Evolutionary conservation across 2,888 invertebrate species (phyloP), one percentile per base, ranked within the genome.

Genomic region (Sthenelais limicola): DNA sequence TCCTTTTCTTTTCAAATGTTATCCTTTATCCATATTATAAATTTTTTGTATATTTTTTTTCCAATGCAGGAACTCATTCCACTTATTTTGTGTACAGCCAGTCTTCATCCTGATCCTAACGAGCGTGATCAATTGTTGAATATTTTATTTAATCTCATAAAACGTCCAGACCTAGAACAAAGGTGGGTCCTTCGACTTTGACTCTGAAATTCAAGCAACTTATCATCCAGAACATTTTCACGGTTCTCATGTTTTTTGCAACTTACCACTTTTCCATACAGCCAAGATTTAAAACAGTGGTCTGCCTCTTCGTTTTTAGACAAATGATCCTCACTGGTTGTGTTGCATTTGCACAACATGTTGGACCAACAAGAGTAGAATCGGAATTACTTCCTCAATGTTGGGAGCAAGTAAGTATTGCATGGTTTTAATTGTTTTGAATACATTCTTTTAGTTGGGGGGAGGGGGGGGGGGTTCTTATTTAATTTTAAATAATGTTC

Each of bases 361-460:
- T 87, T 2, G 88, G 89, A 24, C 85, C 88, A 18, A 87, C 89
- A 26, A 82, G 91, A 68, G 90, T 92, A n/a, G 91, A 92, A 82
- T 91, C 91, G 74, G 92, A 92, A 85, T 89, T 93, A 71, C 86
- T 93, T 56, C 92, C 92, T 0, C 91, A 92, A 78, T 92, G 92
- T 83, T 93, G 93, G 92, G 92, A 92, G 82, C 92, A 89, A 83
- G 88, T 88, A 56, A 73, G 74, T 33, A 51, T 51, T 9, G 21
- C 12, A 43, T 18, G 18, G 18, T 43, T 43, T 18, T 12, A 43
- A 43, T 18, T 43, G 18, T 43, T 43, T 43, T 43, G 18, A 43
- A 43, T 12, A 9, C 43, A 43, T 21, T 9, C 9, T 12, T 15
- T 52, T 32, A 28, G 12, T 58, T 12, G 24, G 12, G 12, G 15